phyloP scores from a whole-genome alignment of 2,888 invertebrate genomes.

The Calameuta filiformis region DNA sequence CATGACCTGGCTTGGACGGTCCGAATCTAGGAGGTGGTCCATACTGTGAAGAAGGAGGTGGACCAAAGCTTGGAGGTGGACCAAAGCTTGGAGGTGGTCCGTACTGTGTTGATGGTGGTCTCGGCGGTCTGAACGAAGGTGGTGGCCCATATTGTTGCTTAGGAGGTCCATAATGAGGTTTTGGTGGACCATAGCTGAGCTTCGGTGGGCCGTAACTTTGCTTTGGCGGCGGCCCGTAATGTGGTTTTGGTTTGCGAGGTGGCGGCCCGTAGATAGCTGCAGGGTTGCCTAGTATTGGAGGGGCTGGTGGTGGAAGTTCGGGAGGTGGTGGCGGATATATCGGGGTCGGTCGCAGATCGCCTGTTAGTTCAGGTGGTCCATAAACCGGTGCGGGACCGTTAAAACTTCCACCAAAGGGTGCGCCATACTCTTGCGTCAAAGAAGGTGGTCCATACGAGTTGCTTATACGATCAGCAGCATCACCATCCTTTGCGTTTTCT shows the following conservation, averaged over 20 bases:
- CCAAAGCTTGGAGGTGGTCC: slow-evolving; percentile 59
- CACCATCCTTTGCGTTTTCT: slow-evolving; percentile 36
- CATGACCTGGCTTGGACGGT: slow-evolving; percentile 38
- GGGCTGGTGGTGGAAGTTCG: slow-evolving; percentile 41
- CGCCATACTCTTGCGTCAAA: slow-evolving; percentile 59
- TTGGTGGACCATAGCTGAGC: slow-evolving; percentile 58
- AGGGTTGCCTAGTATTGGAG: slow-evolving; percentile 39
- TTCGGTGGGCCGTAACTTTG: slow-evolving; percentile 67
- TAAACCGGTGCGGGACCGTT: slow-evolving; percentile 63
- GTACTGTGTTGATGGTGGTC: slow-evolving; percentile 40
- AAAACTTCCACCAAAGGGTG: slow-evolving; percentile 44
- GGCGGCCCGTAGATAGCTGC: slow-evolving; percentile 53
- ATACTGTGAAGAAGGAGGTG: slow-evolving; percentile 35
- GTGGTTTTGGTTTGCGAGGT: slow-evolving; percentile 49
- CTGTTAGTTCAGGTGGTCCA: slow-evolving; percentile 64
- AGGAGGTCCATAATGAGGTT: slow-evolving; percentile 67
- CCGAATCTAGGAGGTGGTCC: slow-evolving; percentile 8
- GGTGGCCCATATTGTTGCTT: slow-evolving; percentile 59
- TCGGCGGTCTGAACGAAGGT: slow-evolving; percentile 64
- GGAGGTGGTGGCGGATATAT: slow-evolving; percentile 70
- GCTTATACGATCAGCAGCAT: slow-evolving; percentile 58
- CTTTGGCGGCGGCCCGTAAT: slow-evolving; percentile 59
- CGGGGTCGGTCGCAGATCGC: slow-evolving; percentile 57
- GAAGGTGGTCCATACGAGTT: slow-evolving; percentile 39
- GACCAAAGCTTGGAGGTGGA: slow-evolving; percentile 51